Percentiles rank a stretch among this genome's conserved stretches.
Evolutionary conservation across 2,113 vertebrate genomes (phyloP).

Genomic region (Orycteropus afer): DNA sequence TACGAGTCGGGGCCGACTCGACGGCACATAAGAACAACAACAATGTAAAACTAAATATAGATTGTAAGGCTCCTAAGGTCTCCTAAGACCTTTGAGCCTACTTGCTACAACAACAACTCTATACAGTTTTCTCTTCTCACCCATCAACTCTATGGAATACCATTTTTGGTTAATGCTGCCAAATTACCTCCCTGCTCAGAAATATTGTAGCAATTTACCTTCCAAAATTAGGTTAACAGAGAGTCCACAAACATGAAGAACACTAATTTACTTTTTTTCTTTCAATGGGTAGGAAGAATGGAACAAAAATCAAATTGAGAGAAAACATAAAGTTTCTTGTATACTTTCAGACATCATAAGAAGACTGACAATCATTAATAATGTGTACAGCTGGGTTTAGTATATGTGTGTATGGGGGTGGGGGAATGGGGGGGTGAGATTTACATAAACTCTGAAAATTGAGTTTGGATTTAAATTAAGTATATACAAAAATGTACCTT

Average conservation of each 20-base stretch:
- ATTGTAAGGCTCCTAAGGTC: neutral
- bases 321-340: neutral
- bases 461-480: neutral
- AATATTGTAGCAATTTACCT: neutral
- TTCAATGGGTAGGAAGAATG: neutral
- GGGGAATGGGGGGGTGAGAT: neutral
- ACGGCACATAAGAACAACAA: no score
- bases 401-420: neutral
- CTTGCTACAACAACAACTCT: neutral
- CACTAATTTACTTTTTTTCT: neutral
- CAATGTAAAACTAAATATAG: neutral
- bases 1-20: no score
- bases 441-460: neutral
- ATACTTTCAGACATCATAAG: neutral
- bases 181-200: neutral
- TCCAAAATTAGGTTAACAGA: neutral
- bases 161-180: neutral
- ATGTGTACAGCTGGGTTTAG: neutral
- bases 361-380: neutral
- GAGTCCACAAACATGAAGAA: neutral
- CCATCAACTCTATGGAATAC: neutral
- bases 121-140: neutral
- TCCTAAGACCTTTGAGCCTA: neutral
- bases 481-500: conserved; percentile 26
- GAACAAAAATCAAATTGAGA: neutral